Percentiles rank a stretch among this genome's conserved stretches.
Evolutionary conservation across 2,888 invertebrate genomes (phyloP).

Genomic region (Campoletis raptor): DNA sequence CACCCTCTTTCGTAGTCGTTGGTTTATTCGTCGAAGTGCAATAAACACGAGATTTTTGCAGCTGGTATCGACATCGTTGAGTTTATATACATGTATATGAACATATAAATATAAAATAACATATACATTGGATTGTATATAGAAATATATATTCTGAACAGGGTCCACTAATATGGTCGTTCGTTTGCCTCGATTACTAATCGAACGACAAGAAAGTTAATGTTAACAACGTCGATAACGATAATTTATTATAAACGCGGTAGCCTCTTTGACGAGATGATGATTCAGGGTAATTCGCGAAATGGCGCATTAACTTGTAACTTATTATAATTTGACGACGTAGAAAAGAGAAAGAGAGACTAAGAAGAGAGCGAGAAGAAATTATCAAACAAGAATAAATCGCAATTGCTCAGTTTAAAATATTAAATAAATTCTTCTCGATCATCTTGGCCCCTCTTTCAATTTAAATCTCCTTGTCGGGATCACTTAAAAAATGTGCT

Average conservation of each 20-base stretch:
- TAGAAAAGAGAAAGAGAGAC: slow-evolving; percentile 6
- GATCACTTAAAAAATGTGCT: background rate
- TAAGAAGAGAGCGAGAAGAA: background rate
- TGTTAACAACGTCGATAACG: slow-evolving; percentile 80
- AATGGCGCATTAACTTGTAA: slow-evolving; percentile 68
- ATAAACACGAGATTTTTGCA: slow-evolving; percentile 75
- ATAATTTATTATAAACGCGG: slow-evolving; percentile 79
- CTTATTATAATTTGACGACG: slow-evolving; percentile 54
- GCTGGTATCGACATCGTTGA: slow-evolving; percentile 70
- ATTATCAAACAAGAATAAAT: slow-evolving; percentile 27
- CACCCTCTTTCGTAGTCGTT: slow-evolving; percentile 38
- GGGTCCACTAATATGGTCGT: slow-evolving; percentile 38
- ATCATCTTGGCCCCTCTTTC: background rate
- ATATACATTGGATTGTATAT: slow-evolving; percentile 1
- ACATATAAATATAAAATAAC: slow-evolving; percentile 4
- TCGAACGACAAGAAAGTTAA: slow-evolving; percentile 81
- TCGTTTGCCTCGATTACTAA: slow-evolving; percentile 79
- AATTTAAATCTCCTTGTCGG: slow-evolving; percentile 4
- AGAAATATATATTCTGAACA: slow-evolving; percentile 14
- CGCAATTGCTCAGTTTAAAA: slow-evolving; percentile 16
- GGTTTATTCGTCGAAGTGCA: slow-evolving; percentile 65
- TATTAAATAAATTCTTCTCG: slow-evolving; percentile 9
- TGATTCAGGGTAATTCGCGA: slow-evolving; percentile 69
- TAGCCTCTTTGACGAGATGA: slow-evolving; percentile 70
- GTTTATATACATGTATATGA: background rate